Conservation (phyloP, 2,113 vertebrate species). For the Neotragus pygmaeus region DNA sequence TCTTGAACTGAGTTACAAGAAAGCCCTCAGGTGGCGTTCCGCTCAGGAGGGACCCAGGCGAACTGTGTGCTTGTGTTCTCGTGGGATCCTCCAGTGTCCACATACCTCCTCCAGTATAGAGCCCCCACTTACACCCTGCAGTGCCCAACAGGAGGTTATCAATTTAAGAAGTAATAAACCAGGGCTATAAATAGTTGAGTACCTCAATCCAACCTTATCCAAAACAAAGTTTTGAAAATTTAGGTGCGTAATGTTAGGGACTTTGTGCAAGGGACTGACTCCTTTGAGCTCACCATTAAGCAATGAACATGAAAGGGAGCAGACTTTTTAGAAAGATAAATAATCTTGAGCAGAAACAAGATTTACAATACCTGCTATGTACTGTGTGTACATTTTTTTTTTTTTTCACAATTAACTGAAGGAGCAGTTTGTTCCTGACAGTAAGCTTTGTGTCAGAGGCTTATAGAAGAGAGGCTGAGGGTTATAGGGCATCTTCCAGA, state of each 20-base stretch:
- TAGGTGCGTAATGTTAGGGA: not conserved
- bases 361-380: not conserved
- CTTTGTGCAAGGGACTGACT: not conserved
- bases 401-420: not conserved
- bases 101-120: too few species aligned
- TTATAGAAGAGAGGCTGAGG: not conserved
- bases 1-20: not conserved
- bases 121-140: rapidly evolving
- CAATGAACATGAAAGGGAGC: not conserved
- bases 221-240: not conserved
- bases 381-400: not conserved
- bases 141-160: not conserved
- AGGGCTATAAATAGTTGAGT: not conserved
- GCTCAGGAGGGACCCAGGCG: not conserved
- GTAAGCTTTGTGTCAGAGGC: not conserved
- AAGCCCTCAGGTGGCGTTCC: not conserved
- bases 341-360: not conserved
- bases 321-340: not conserved
- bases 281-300: not conserved
- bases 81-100: not conserved
- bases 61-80: not conserved
- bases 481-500: not conserved
- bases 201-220: not conserved
- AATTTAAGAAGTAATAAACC: not conserved
- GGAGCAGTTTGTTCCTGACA: not conserved